Evolutionary conservation across 2,113 vertebrate genomes (phyloP), one percentile per base, ranked within the genome.

Genomic region (Maccullochella peelii): DNA sequence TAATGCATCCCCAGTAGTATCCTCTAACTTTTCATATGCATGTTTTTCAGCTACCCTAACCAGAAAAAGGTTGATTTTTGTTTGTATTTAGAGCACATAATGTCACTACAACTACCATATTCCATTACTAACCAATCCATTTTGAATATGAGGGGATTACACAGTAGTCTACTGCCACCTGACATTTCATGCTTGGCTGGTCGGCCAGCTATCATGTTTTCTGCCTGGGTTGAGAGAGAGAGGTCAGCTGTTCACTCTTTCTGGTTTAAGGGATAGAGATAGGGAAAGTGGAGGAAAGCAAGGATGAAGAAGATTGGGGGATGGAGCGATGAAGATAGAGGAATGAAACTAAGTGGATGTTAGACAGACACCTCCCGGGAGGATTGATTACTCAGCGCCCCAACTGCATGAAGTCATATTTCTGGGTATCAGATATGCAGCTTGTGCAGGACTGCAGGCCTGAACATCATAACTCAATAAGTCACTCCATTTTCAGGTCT

Each of bases 171-270:
- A 80, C 87, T 77, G 74, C 86, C 91, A 94, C 88, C 91, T 94
- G 91, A 94, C 87, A 91, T 89, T 91, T 92, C 73, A 92, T 84
- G 88, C 88, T 91, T 85, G 80, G 83, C 77, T 81, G 71, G 47
- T 16, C 20, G n/a, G 86, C 69, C 79, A 86, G 80, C 74, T 38
- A 88, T 87, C 86, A 27, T 74, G 76, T 92, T 91, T 93, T 91
- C 87, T 91, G 88, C 90, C 79, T 90, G 87, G 57, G 50, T 82
- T 87, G 82, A 89, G 84, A 82, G 58, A 57, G 63, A 73, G 83
- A 25, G 66, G 75, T 93, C 89, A 90, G 79, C 83, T 88, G 83
- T 86, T 85, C 71, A 14, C 79, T 86, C 54, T 42, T 12, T 61
- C 38, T 80, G 65, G 52, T 63, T 85, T 79, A 52, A 73, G 54